phyloP scores from a whole-genome alignment of 2,113 vertebrate genomes.

The Colinus virginianus region DNA sequence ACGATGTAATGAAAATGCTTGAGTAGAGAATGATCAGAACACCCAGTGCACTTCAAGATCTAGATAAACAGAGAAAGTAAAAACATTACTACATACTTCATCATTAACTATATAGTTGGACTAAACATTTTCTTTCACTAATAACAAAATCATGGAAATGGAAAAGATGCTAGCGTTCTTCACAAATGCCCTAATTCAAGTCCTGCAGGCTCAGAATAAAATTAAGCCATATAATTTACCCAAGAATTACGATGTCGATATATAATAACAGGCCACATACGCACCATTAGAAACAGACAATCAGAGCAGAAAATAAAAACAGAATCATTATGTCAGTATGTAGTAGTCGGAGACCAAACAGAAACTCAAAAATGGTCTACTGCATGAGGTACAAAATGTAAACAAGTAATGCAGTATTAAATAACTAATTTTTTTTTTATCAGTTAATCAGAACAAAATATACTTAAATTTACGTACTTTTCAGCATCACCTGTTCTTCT shows the following conservation, averaged over 20 bases:
- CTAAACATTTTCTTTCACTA: not conserved
- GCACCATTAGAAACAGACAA: not conserved
- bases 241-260: not conserved
- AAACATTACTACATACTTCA: not conserved
- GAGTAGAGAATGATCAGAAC: not conserved
- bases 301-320: not conserved
- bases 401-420: not conserved
- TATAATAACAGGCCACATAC: not conserved
- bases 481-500: not conserved
- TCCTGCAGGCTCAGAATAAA: not conserved
- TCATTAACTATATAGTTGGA: not conserved
- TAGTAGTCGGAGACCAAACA: not conserved
- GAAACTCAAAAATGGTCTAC: not conserved
- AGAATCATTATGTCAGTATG: not conserved
- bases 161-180: not conserved
- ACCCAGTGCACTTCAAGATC: not conserved
- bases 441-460: not conserved
- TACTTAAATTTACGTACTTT: not conserved
- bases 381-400: not conserved
- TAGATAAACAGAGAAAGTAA: not conserved
- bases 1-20: not conserved
- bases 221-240: not conserved
- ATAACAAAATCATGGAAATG: not conserved
- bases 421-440: not conserved
- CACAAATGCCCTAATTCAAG: not conserved